phyloP scores from a whole-genome alignment of 2,113 vertebrate species.

The Colaptes auratus region DNA sequence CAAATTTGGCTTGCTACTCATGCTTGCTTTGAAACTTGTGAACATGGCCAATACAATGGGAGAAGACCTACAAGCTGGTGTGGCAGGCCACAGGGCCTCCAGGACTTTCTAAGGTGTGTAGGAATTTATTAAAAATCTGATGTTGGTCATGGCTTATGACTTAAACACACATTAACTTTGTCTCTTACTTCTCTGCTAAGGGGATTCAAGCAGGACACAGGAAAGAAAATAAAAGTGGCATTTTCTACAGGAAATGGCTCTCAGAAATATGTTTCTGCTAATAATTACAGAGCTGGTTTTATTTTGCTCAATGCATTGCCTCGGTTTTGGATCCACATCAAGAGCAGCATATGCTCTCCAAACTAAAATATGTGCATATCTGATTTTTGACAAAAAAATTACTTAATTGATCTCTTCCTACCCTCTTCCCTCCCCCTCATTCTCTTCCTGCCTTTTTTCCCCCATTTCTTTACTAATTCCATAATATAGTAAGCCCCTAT shows the following conservation, averaged over 20 bases:
- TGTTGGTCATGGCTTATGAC: background rate
- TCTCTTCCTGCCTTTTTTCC: constrained; percentile 51
- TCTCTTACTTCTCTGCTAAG: background rate
- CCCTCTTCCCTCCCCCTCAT: background rate
- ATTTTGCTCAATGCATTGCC: constrained; percentile 33
- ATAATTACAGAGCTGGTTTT: constrained; percentile 57
- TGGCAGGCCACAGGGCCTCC: background rate
- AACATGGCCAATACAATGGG: background rate
- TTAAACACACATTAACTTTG: background rate
- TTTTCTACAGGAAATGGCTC: constrained; percentile 39
- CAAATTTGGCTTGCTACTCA: background rate
- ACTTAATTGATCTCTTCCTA: constrained; percentile 68
- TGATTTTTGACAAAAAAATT: constrained; percentile 62
- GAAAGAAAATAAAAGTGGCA: constrained; percentile 44
- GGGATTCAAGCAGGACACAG: background rate
- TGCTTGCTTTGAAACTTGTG: background rate
- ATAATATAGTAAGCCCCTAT: constrained; percentile 65
- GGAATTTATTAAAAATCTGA: background rate
- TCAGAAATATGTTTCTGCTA: constrained; percentile 30
- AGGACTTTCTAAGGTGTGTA: fast-evolving
- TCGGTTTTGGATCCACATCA: constrained; percentile 50
- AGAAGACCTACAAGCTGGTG: background rate
- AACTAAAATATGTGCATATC: constrained; percentile 68
- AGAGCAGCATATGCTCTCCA: constrained; percentile 53
- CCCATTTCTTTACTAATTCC: constrained; percentile 68